Evolutionary conservation across 92 coral and sea anemone species (phyloP).

Genomic region (Siderastrea radians): DNA sequence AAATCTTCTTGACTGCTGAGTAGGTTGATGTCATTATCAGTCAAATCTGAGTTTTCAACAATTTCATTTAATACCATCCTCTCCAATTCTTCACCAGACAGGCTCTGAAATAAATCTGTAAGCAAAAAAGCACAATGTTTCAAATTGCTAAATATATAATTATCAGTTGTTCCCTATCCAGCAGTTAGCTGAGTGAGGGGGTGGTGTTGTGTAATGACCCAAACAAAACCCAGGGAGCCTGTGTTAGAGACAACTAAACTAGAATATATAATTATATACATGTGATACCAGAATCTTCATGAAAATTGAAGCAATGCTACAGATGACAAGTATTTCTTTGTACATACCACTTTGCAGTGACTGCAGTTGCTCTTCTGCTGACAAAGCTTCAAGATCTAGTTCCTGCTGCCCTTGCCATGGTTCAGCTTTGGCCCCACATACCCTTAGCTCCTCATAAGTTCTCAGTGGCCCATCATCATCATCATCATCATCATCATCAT

Average conservation of each 20-base stretch:
- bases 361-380: slow-evolving; percentile 23
- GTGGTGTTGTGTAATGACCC: no score
- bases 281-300: no score
- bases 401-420: not conserved
- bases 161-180: no score
- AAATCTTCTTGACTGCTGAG: slow-evolving; percentile 14
- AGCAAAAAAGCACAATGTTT: not conserved
- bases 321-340: not conserved
- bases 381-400: not conserved
- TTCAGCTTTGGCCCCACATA: not conserved
- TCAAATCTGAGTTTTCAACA: not conserved
- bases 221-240: no score
- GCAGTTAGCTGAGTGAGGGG: no score
- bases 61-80: not conserved
- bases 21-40: slow-evolving; percentile 17
- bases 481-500: not conserved
- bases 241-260: no score
- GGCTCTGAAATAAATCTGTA: slow-evolving; percentile 13
- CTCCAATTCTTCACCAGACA: slow-evolving; percentile 9
- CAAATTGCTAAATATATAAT: no score
- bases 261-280: no score
- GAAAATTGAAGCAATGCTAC: no score
- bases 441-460: no score
- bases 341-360: slow-evolving; percentile 34
- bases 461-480: not conserved